Percentiles rank a stretch among this genome's conserved stretches.
Evolutionary conservation across 64 coral and sea anemone genomes (phyloP).

Genomic region (Stichodactyla mertensii): DNA sequence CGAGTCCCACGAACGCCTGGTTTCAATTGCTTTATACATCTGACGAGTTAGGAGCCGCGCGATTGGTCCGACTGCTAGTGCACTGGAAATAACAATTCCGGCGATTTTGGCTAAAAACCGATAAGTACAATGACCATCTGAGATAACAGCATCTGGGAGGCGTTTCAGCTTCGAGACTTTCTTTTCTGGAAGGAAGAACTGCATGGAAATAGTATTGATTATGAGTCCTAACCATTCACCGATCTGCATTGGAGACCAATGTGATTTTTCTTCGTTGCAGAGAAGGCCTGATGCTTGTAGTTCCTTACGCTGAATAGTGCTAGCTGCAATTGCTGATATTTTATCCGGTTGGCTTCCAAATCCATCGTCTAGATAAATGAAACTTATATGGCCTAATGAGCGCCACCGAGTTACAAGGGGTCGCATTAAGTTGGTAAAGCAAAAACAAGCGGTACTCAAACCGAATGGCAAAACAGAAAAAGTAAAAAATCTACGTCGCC

Average conservation of each 20-base stretch:
- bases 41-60: too few species aligned
- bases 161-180: constrained; percentile 49
- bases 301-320: constrained; percentile 39
- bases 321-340: constrained; percentile 28
- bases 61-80: too few species aligned
- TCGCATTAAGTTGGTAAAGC: constrained; percentile 39
- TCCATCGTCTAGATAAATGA: constrained; percentile 43
- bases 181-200: constrained; percentile 44
- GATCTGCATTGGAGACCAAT: constrained; percentile 32
- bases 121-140: not conserved
- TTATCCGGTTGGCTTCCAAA: constrained; percentile 45
- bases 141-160: constrained; percentile 25
- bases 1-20: too few species aligned
- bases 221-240: constrained; percentile 46
- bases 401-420: constrained; percentile 41
- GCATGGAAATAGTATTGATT: constrained; percentile 47
- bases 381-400: constrained; percentile 43
- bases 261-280: constrained; percentile 41
- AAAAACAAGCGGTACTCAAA: constrained; percentile 28
- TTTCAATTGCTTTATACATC: too few species aligned
- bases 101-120: constrained; percentile 27
- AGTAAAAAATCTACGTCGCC: too few species aligned
- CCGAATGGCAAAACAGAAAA: constrained; percentile 43
- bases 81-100: constrained; percentile 21
- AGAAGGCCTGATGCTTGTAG: constrained; percentile 10